Evolutionary conservation across 2,888 invertebrate genomes (phyloP), one percentile per base, ranked within the genome.

Genomic region (Thereva nobilitata): DNA sequence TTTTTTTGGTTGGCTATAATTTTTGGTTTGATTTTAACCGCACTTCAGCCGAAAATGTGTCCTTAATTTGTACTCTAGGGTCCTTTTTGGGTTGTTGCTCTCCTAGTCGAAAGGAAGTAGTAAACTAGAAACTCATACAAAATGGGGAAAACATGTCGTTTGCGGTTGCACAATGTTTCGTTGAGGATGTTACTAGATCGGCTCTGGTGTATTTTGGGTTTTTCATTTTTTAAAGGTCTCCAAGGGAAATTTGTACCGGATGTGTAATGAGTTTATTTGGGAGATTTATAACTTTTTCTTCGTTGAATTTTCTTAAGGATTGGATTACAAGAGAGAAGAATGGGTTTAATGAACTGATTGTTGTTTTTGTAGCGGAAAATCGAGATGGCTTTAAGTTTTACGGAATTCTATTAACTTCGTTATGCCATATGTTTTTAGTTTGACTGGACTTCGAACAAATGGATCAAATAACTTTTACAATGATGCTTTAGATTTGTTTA

Each of bases 131-230:
- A 44, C 41, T 41, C 61, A 61, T 61, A 49, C 50, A 61, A 49
- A 61, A 61, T 61, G 61, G 61, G 57, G 61, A 61, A 61, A 61
- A 61, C 61, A 61, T 61, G 61, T 61, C 61, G 61, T 61, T 61
- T 61, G 61, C 50, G 61, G 61, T 61, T 61, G 61, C 61, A 61
- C 61, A 50, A 61, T 61, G 61, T 61, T 61, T 61, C 61, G 50
- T 61, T 61, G 37, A 50, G 50, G 38, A 38, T 23, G 34, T 61
- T 61, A 61, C 50, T 61, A 61, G 61, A 37, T 44, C 37, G 35
- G 10, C 34, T 50, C 12, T 38, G 10, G 37, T 47, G 35, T 12
- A 45, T 45, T 37, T 37, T 35, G 12, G 12, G 23, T 57, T 41
- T n/a, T 38, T 12, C 44, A 35, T 56, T 57, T 45, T 56, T 42